A percentile compares a stretch with the other conserved stretches of the same genome.
Evolutionary conservation across 1,140 invertebrate species (phyloP).

Genomic region (Drosophila lini): DNA sequence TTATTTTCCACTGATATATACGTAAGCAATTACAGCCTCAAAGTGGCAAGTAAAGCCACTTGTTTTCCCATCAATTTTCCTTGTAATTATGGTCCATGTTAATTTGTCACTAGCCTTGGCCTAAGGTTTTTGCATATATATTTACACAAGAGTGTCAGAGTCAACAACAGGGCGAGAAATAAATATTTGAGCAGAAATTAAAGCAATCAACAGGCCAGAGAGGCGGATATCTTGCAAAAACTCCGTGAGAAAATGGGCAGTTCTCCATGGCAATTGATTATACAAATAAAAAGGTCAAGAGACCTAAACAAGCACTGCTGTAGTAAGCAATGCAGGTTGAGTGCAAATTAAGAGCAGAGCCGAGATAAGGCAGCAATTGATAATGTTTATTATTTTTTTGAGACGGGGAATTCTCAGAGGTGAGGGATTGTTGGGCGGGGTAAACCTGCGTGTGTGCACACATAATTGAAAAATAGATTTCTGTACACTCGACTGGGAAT

Average conservation of each 20-base stretch:
- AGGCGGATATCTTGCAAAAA: constrained; percentile 14
- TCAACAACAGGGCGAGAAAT: constrained; percentile 24
- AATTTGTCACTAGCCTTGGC: constrained; percentile 33
- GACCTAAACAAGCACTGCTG: constrained; percentile 14
- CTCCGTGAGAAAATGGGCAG: constrained; percentile 37
- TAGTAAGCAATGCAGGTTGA: constrained; percentile 20
- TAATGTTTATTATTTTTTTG: constrained; percentile 9
- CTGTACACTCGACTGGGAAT: constrained; percentile 31
- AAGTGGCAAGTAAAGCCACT: constrained; percentile 16
- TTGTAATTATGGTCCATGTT: constrained; percentile 34
- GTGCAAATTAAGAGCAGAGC: constrained; percentile 16
- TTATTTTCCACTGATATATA: constrained; percentile 16
- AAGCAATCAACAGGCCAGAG: constrained; percentile 13
- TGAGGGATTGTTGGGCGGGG: neutral
- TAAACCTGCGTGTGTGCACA: constrained; percentile 13
- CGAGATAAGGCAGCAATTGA: constrained; percentile 8
- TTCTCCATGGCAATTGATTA: constrained; percentile 4
- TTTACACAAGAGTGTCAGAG: constrained; percentile 34
- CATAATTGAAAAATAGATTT: constrained; percentile 54
- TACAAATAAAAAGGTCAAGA: constrained; percentile 39
- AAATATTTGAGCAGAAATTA: constrained; percentile 39
- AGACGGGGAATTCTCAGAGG: constrained; percentile 12
- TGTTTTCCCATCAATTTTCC: constrained; percentile 24
- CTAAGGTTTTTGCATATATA: constrained; percentile 29
- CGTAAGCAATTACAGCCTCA: constrained; percentile 11